phyloP scores from a whole-genome alignment of 2,113 vertebrate genomes.

The Gambusia holbrooki region DNA sequence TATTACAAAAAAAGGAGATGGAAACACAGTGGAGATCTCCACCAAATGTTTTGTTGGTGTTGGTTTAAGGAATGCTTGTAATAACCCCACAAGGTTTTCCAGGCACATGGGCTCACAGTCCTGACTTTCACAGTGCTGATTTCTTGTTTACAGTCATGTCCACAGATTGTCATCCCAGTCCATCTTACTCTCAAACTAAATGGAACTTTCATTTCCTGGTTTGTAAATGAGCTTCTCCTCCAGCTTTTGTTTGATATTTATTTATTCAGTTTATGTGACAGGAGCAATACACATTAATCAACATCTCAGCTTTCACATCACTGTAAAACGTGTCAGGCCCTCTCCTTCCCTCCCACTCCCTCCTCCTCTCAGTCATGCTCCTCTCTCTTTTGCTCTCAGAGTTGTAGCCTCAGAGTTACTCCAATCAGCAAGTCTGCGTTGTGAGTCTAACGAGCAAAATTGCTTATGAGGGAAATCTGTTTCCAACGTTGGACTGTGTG shows the following conservation, averaged over 20 bases:
- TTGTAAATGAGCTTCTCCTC: slow-evolving; percentile 64
- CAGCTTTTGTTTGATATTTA: slow-evolving; percentile 71
- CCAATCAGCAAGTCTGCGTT: slow-evolving; percentile 74
- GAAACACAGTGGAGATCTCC: slow-evolving; percentile 19
- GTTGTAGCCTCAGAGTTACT: slow-evolving; percentile 57
- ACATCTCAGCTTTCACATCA: slow-evolving; percentile 72
- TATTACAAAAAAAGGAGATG: slow-evolving; percentile 46
- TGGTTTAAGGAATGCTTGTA: slow-evolving; percentile 32
- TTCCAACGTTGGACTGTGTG: slow-evolving; percentile 72
- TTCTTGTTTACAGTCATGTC: slow-evolving; percentile 58
- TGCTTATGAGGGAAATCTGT: slow-evolving; percentile 81
- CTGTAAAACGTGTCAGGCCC: slow-evolving; percentile 66
- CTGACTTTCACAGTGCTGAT: slow-evolving; percentile 37
- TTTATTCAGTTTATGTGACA: slow-evolving; percentile 75
- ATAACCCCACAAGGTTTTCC: slow-evolving; percentile 42
- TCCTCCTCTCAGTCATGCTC: slow-evolving; percentile 20
- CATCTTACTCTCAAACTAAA: slow-evolving; percentile 60
- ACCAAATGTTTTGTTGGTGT: slow-evolving; percentile 60
- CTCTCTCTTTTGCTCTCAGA: slow-evolving; percentile 35
- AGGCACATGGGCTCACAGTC: slow-evolving; percentile 17
- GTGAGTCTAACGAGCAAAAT: slow-evolving; percentile 78
- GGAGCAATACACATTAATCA: slow-evolving; percentile 74
- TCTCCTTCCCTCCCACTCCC: slow-evolving; percentile 17
- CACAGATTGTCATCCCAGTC: slow-evolving; percentile 56
- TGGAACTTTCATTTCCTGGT: slow-evolving; percentile 73